Evolutionary conservation across 1,140 invertebrate genomes (phyloP).

Genomic region (Antheraea pernyi): DNA sequence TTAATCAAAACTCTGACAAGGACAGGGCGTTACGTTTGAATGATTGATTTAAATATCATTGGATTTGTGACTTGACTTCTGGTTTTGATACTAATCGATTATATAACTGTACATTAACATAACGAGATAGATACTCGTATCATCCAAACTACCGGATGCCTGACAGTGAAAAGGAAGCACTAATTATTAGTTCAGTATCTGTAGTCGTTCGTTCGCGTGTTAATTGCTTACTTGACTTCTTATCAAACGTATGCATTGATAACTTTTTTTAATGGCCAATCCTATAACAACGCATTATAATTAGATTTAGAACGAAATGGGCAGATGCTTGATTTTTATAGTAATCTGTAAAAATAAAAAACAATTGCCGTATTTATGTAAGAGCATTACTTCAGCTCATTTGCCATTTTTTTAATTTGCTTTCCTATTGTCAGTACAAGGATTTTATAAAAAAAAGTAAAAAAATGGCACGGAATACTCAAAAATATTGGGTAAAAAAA

Average conservation of each 20-base stretch:
- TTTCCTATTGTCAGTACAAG: too few relatives aligned
- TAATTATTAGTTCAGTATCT: constrained; percentile 6
- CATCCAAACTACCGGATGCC: neutral
- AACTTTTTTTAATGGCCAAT: neutral
- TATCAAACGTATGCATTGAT: neutral
- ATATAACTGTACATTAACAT: constrained; percentile 5
- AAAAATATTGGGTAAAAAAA: too few relatives aligned
- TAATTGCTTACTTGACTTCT: neutral
- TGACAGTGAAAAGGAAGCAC: constrained; percentile 12
- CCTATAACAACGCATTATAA: too few relatives aligned
- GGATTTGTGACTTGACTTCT: neutral
- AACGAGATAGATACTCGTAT: neutral
- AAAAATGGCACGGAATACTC: too few relatives aligned
- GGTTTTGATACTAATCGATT: neutral
- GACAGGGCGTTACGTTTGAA: neutral
- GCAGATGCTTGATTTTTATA: too few relatives aligned
- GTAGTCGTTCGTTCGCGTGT: neutral
- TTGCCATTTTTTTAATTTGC: too few relatives aligned
- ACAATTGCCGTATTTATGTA: too few relatives aligned
- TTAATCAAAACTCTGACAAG: neutral
- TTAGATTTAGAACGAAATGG: too few relatives aligned
- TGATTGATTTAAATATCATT: neutral
- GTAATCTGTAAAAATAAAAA: too few relatives aligned
- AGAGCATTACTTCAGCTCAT: too few relatives aligned
- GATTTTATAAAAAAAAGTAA: too few relatives aligned